Base-by-base conservation (phyloP, 2,797 vertebrate genomes). In the Pseudopleuronectes americanus region DNA sequence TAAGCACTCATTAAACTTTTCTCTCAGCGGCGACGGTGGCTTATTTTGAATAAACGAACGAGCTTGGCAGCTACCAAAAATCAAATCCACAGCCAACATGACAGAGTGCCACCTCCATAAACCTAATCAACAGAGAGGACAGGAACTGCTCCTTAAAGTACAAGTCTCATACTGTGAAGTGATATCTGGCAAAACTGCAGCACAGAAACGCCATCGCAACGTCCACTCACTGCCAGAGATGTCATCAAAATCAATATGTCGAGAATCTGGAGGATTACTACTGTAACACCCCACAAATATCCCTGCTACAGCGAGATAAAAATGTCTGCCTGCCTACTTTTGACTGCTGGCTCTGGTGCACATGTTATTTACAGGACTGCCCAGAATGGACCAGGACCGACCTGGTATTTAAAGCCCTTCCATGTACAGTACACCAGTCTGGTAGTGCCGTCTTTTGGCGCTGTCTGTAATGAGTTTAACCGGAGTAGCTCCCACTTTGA, bases 391-490 rank as follows among this genome's bases (percentile, higher is more conserved):
- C 64, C 64, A 58, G 74, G 67, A 82, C 79, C 68, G 80, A 81
- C 66, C 59, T 66, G 74, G 75, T 87, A 89, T 90, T 90, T 90
- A 84, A 88, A 89, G 85, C 81, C 68, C 76, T 74, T 81, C 80
- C 69, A 61, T 62, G 74, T 84, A 79, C 55, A 77, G 81, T 49
- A 33, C 69, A 62, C 24, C 66, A 49, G 81, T 77, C 81, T 84
- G 86, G 68, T 75, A 71, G 64, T 8, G 75, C 16, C 45, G 57
- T 80, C 78, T 74, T 83, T 82, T 84, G 88, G 81, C 67, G 47
- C 74, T 63, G 75, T 70, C 71, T 68, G 62, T 89, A 90, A 90
- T 85, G 85, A 88, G 79, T 92, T 92, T 81, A 92, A 87, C 87
- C 83, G 55, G 79, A 68, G 75, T 78, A 77, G 87, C 86, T 72